A percentile compares a stretch with the other conserved stretches of the same genome.
phyloP scores from a whole-genome alignment of 2,888 invertebrate species.

The Anodontia alba region DNA sequence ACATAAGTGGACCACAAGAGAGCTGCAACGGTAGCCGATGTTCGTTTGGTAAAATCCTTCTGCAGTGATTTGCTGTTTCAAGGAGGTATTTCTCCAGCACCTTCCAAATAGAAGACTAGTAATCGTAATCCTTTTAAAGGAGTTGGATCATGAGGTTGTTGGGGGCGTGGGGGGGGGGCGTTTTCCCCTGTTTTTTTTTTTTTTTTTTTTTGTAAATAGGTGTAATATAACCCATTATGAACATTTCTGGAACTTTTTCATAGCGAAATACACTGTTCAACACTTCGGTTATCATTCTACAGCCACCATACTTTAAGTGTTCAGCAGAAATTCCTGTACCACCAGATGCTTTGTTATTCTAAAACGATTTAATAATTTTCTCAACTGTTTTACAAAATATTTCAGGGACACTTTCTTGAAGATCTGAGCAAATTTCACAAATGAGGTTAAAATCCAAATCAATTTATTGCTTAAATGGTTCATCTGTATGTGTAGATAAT shows the following conservation, averaged over 20 bases:
- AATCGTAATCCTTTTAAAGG: slow-evolving; percentile 23
- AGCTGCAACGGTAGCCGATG: neutral
- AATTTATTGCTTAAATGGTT: neutral
- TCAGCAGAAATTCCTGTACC: neutral
- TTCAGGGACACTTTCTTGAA: neutral
- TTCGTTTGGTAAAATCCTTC: slow-evolving; percentile 27
- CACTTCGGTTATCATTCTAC: neutral
- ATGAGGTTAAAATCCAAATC: neutral
- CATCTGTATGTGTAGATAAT: neutral
- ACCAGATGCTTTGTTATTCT: slow-evolving; percentile 14
- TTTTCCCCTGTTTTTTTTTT: no score
- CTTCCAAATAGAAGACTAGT: slow-evolving; percentile 21
- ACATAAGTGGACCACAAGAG: neutral
- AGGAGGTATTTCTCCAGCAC: slow-evolving; percentile 19
- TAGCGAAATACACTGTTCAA: slow-evolving; percentile 3
- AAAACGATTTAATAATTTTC: neutral
- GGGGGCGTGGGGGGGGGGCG: no score
- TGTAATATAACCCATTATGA: slow-evolving; percentile 14
- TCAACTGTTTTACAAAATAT: neutral
- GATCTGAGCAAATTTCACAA: neutral
- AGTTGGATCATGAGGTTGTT: slow-evolving; percentile 17
- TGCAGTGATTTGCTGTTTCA: neutral
- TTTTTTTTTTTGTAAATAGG: neutral
- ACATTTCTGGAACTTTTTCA: neutral
- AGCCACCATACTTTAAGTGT: slow-evolving; percentile 23